Evolutionary conservation across 1,140 invertebrate genomes (phyloP).

Genomic region (Piezodorus guildinii): DNA sequence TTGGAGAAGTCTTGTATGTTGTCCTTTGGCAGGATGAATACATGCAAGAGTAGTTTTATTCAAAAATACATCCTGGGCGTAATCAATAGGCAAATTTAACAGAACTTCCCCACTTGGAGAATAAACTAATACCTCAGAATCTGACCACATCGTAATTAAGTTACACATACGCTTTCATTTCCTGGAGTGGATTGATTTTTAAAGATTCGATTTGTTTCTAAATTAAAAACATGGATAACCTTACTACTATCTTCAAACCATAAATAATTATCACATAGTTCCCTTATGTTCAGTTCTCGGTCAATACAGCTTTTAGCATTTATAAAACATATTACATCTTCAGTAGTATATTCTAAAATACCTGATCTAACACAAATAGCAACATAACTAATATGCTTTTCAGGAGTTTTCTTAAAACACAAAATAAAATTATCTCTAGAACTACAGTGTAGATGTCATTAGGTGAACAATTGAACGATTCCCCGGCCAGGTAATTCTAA

Average conservation of each 20-base stretch:
- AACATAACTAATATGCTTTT: neutral
- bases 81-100: neutral
- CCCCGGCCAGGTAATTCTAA: slow-evolving; percentile 5
- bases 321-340: neutral
- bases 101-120: neutral
- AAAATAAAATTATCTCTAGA: slow-evolving; percentile 12
- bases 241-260: neutral
- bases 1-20: neutral
- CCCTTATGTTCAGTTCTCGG: neutral
- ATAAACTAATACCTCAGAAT: neutral
- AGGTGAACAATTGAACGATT: neutral
- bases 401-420: neutral
- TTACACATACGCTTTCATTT: neutral
- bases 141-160: neutral
- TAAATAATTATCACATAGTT: neutral
- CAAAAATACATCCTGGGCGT: neutral
- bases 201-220: neutral
- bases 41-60: slow-evolving; percentile 5
- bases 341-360: neutral
- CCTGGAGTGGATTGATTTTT: neutral
- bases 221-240: neutral
- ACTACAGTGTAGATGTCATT: slow-evolving; percentile 7
- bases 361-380: neutral
- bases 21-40: neutral
- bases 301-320: neutral